Conservation (phyloP, 2,113 vertebrate genomes). For the Epinephelus moara region DNA sequence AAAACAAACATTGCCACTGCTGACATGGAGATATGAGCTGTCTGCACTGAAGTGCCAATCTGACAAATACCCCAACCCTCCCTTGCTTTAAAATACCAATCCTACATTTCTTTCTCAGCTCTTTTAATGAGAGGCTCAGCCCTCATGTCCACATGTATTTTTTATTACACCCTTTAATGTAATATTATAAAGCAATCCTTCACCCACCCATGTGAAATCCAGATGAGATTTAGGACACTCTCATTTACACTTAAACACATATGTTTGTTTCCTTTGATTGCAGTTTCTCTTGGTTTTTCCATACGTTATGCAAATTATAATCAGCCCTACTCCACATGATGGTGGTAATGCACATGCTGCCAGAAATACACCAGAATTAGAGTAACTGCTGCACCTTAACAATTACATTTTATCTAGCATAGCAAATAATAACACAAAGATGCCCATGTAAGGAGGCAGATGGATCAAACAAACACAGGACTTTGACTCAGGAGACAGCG, state of each 20-base stretch:
- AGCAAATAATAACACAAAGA: neutral
- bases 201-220: neutral
- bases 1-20: conserved; percentile 83
- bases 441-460: neutral
- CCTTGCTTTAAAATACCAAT: conserved; percentile 10
- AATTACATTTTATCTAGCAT: too few relatives aligned
- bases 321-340: neutral
- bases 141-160: conserved; percentile 4
- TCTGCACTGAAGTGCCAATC: conserved; percentile 67
- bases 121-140: neutral
- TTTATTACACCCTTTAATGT: conserved; percentile 10
- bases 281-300: neutral
- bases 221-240: neutral
- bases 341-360: neutral
- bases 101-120: conserved; percentile 20
- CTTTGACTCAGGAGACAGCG: too few relatives aligned
- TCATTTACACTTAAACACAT: neutral
- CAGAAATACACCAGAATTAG: neutral
- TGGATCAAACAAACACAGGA: too few relatives aligned
- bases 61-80: conserved; percentile 52
- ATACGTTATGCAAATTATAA: neutral
- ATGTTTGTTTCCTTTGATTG: neutral
- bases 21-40: conserved; percentile 77
- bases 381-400: neutral
- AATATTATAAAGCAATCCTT: neutral